These are phyloP conservation scores for Leuciscus idus DNA, from an alignment of 2,113 vertebrate genomes.

Conservation along the genomic window DNA sequence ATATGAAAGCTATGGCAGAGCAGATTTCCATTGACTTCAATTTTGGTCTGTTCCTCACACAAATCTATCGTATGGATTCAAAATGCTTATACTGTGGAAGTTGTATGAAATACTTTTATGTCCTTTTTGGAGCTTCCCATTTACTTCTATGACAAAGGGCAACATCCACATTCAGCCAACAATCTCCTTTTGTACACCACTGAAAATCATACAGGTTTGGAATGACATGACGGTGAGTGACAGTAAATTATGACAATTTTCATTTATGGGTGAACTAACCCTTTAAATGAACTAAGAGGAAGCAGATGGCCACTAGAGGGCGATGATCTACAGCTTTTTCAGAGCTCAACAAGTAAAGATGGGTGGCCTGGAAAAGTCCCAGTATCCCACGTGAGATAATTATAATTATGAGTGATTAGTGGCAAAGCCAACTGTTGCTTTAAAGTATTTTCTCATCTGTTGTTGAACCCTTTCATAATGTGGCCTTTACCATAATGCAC, in stretches of 20 bases:
- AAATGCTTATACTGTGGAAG: neutral
- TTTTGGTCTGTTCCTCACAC: neutral
- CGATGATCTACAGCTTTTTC: neutral
- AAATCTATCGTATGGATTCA: neutral
- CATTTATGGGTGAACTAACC: neutral
- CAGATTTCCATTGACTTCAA: neutral
- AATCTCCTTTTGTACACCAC: neutral
- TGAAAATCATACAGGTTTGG: neutral
- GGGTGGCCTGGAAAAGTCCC: constrained; percentile 40
- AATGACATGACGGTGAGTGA: neutral
- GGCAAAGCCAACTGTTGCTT: constrained; percentile 1
- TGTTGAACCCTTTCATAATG: constrained; percentile 20
- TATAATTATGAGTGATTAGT: constrained; percentile 40
- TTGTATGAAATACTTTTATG: neutral
- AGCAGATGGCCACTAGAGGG: constrained; percentile 44
- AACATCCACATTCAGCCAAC: neutral
- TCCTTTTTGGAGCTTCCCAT: neutral
- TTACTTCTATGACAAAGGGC: neutral
- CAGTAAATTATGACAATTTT: neutral
- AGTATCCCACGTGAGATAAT: constrained; percentile 35
- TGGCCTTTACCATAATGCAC: neutral
- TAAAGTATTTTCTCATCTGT: constrained; percentile 16
- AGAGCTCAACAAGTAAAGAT: neutral
- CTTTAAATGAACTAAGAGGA: neutral
- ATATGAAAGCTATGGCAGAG: neutral